These are phyloP conservation scores for Caenorhabditis sp. DNA, from an alignment of 2,888 invertebrate genomes.

Conservation along the genomic window DNA sequence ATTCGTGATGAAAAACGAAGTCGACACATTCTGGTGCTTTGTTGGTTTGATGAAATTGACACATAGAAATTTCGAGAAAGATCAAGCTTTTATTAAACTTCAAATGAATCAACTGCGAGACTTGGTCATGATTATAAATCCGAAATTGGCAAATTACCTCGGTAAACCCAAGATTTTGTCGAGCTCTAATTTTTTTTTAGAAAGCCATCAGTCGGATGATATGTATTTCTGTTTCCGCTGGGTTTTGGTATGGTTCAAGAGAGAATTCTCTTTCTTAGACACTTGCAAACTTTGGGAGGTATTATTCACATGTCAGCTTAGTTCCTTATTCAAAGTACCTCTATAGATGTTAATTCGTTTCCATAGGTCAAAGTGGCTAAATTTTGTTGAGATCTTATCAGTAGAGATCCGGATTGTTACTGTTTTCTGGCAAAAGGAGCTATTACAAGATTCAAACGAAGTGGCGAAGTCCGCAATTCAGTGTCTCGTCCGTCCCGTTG, in stretches of 20 bases:
- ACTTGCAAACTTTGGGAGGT: slow-evolving; percentile 89
- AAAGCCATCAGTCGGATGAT: slow-evolving; percentile 92
- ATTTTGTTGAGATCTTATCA: no score
- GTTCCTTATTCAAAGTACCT: no score
- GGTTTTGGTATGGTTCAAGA: slow-evolving; percentile 95
- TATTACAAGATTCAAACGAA: no score
- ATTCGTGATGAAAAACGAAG: slow-evolving; percentile 92
- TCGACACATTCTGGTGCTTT: slow-evolving; percentile 99
- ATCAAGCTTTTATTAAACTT: slow-evolving; percentile 96
- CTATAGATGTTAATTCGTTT: no score
- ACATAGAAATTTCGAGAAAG: slow-evolving; percentile 95
- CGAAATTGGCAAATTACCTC: slow-evolving; percentile 91
- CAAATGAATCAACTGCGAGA: slow-evolving; percentile 92
- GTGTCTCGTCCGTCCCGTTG: no score
- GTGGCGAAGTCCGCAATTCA: no score
- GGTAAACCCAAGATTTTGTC: slow-evolving; percentile 73
- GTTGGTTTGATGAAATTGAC: slow-evolving; percentile 97
- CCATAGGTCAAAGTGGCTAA: no score
- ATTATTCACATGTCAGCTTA: no score
- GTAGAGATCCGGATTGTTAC: no score
- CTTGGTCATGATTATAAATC: slow-evolving; percentile 90
- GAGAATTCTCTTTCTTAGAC: slow-evolving; percentile 91
- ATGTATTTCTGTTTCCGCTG: slow-evolving; percentile 99
- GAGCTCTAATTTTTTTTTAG: slow-evolving; percentile 78
- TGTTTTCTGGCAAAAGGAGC: no score